Conservation (phyloP, 2,113 vertebrate genomes). For the Rhea pennata region DNA sequence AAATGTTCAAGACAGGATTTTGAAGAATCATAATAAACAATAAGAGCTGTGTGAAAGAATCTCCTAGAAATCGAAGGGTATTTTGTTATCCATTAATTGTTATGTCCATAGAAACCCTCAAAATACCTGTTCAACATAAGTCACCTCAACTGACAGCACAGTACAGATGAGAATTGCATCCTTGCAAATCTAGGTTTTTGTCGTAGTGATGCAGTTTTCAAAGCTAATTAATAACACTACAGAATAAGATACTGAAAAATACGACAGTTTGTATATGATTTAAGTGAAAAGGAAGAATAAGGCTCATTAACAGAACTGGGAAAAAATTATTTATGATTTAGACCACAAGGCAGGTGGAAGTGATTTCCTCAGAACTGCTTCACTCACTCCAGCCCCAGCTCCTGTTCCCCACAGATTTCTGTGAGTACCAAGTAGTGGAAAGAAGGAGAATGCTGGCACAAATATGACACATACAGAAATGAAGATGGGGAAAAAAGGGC, state of each 20-base stretch:
- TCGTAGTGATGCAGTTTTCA: not conserved
- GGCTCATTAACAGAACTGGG: not conserved
- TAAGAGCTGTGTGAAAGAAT: not conserved
- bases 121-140: not conserved
- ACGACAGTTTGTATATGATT: not conserved
- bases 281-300: not conserved
- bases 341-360: not conserved
- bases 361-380: not conserved
- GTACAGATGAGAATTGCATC: not conserved
- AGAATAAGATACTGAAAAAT: not conserved
- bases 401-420: not conserved
- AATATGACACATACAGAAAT: accelerated
- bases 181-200: not conserved
- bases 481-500: not conserved
- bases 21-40: not conserved
- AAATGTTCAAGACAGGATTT: not conserved
- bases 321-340: not conserved
- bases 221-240: not conserved
- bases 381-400: not conserved
- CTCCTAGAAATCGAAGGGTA: not conserved
- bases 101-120: not conserved
- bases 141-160: not conserved
- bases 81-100: slow-evolving; percentile 1
- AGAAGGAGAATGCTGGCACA: not conserved
- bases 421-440: accelerated